These are phyloP conservation scores for Laterallus jamaicensis DNA, from an alignment of 2,113 vertebrate genomes.

Conservation along the genomic window DNA sequence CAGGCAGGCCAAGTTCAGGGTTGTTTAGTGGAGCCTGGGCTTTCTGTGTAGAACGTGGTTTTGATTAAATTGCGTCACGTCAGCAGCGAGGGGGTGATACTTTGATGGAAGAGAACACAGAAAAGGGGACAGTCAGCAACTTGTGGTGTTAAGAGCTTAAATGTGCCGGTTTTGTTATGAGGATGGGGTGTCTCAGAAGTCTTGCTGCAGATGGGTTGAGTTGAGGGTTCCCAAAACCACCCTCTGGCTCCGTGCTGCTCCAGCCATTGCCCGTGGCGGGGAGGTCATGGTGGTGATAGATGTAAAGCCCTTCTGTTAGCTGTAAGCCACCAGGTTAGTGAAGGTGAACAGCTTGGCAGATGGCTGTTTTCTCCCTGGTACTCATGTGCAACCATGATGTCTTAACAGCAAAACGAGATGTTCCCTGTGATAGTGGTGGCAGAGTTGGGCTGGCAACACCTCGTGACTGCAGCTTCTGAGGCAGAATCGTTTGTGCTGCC, in stretches of 20 bases:
- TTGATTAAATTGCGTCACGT: neutral
- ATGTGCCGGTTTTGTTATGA: accelerated
- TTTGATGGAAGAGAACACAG: no score
- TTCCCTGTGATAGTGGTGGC: neutral
- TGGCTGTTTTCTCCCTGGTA: neutral
- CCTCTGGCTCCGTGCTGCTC: no score
- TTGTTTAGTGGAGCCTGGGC: neutral
- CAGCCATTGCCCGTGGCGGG: neutral
- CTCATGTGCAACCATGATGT: neutral
- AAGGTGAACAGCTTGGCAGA: neutral
- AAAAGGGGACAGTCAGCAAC: neutral
- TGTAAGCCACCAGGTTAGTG: neutral
- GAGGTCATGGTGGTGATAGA: neutral
- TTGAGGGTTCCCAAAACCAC: neutral
- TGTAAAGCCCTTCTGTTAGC: neutral
- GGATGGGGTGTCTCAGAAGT: neutral
- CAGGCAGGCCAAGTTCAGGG: accelerated
- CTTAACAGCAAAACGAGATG: neutral
- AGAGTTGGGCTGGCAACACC: neutral
- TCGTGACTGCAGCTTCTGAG: neutral
- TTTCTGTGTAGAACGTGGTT: neutral
- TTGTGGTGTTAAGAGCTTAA: neutral
- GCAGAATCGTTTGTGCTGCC: neutral
- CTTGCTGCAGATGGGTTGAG: accelerated
- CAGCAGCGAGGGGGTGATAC: neutral